These are phyloP conservation scores for Dendrophyllia cribrosa DNA, from an alignment of 64 coral and sea anemone species.

Conservation along the genomic window DNA sequence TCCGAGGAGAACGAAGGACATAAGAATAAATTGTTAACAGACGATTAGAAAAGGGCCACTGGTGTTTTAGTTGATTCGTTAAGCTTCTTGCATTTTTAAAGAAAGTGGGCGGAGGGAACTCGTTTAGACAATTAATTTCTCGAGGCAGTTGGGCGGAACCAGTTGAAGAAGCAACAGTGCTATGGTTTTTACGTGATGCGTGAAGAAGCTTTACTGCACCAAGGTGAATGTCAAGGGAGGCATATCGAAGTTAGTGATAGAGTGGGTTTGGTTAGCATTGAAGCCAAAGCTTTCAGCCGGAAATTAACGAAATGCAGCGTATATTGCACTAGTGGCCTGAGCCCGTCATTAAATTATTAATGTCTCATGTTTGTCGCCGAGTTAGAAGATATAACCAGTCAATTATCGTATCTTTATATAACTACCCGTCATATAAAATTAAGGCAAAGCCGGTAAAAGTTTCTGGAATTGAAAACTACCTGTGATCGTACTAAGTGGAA, in stretches of 20 bases:
- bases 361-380: conserved; percentile 32
- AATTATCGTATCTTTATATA: conserved; percentile 4
- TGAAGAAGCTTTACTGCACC: not conserved
- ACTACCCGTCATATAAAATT: not conserved
- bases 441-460: not conserved
- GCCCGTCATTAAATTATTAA: conserved; percentile 41
- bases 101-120: not conserved
- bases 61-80: no score
- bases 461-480: not conserved
- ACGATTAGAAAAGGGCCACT: no score
- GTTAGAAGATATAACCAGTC: conserved; percentile 6
- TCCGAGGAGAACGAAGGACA: no score
- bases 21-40: no score
- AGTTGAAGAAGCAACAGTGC: not conserved
- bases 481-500: conserved; percentile 11
- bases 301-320: not conserved
- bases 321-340: not conserved
- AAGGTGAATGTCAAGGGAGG: conserved; percentile 41
- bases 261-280: not conserved
- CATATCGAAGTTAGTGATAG: not conserved
- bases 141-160: not conserved
- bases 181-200: not conserved
- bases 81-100: not conserved
- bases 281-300: conserved; percentile 1
- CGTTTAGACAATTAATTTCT: not conserved